A percentile compares a stretch with the other conserved stretches of the same genome.
Evolutionary conservation across 2,888 invertebrate species (phyloP).

Genomic region (Pandemis cinnamomeana): DNA sequence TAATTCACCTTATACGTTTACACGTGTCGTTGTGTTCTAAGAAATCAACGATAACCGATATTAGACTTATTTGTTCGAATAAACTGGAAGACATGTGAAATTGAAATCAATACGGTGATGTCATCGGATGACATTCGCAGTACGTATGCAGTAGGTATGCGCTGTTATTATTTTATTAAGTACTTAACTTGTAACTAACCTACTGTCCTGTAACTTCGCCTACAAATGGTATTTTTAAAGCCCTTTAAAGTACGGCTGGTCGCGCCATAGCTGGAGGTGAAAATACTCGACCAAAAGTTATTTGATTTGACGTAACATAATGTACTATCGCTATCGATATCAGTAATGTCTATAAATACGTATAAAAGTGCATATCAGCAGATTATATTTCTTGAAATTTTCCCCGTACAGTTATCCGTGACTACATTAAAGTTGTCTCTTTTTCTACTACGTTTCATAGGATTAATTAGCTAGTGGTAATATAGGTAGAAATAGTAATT

Average conservation of each 20-base stretch:
- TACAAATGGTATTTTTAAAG: too few species aligned
- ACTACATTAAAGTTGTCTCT: too few species aligned
- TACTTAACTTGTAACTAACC: not conserved
- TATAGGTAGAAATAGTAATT: too few species aligned
- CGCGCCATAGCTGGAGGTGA: not conserved
- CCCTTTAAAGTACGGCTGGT: too few species aligned
- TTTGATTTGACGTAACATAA: not conserved
- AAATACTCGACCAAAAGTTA: not conserved
- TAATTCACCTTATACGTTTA: slow-evolving; percentile 7
- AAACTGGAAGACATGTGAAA: slow-evolving; percentile 9
- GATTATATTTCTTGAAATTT: not conserved
- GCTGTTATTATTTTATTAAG: not conserved
- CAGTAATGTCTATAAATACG: not conserved
- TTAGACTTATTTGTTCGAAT: not conserved
- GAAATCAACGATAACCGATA: slow-evolving; percentile 24
- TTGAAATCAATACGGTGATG: slow-evolving; percentile 3
- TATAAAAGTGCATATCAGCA: slow-evolving; percentile 7
- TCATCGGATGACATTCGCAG: slow-evolving; percentile 10
- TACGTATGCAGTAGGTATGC: not conserved
- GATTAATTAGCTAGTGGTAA: too few species aligned
- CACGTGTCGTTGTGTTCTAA: slow-evolving; percentile 2
- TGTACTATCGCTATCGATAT: not conserved
- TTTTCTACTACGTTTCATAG: too few species aligned
- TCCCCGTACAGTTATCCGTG: not conserved
- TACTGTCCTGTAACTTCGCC: not conserved